Conservation (phyloP, 2,888 invertebrate genomes). For the Athalia circularis region DNA sequence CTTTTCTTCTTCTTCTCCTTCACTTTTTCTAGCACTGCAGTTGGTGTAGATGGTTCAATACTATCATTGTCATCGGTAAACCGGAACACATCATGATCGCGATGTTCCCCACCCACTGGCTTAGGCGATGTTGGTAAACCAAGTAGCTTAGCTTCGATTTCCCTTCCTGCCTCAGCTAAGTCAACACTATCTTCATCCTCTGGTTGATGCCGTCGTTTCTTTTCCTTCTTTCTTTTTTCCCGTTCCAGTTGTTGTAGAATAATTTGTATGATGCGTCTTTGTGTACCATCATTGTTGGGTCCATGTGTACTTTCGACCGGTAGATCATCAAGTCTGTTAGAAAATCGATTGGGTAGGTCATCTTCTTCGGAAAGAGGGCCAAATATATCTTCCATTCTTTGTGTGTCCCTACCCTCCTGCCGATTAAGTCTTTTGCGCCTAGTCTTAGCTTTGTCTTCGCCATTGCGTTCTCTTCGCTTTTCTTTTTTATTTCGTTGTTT, state of each 20-base stretch:
- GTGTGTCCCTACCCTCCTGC: conserved; percentile 78
- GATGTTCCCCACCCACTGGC: conserved; percentile 76
- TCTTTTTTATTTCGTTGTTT: conserved; percentile 73
- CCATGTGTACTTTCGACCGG: conserved; percentile 72
- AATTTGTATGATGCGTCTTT: conserved; percentile 73
- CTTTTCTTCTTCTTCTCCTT: conserved; percentile 91
- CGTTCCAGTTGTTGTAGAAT: conserved; percentile 59
- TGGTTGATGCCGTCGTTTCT: conserved; percentile 72
- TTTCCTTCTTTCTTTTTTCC: conserved; percentile 67
- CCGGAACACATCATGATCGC: conserved; percentile 77
- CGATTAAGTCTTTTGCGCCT: conserved; percentile 73
- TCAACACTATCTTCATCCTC: conserved; percentile 89
- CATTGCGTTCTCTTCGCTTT: conserved; percentile 70
- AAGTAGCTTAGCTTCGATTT: conserved; percentile 87
- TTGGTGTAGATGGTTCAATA: conserved; percentile 73
- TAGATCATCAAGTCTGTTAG: conserved; percentile 63
- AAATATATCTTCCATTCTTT: conserved; percentile 90
- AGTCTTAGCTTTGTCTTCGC: conserved; percentile 71
- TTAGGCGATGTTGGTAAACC: conserved; percentile 78
- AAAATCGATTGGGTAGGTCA: conserved; percentile 69
- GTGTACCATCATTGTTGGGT: conserved; percentile 76
- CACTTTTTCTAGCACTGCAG: conserved; percentile 75
- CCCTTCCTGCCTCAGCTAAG: conserved; percentile 87
- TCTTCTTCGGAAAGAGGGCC: conserved; percentile 90
- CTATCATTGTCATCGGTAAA: conserved; percentile 80